phyloP scores from a whole-genome alignment of 2,113 vertebrate genomes.

The Odocoileus hemionus region DNA sequence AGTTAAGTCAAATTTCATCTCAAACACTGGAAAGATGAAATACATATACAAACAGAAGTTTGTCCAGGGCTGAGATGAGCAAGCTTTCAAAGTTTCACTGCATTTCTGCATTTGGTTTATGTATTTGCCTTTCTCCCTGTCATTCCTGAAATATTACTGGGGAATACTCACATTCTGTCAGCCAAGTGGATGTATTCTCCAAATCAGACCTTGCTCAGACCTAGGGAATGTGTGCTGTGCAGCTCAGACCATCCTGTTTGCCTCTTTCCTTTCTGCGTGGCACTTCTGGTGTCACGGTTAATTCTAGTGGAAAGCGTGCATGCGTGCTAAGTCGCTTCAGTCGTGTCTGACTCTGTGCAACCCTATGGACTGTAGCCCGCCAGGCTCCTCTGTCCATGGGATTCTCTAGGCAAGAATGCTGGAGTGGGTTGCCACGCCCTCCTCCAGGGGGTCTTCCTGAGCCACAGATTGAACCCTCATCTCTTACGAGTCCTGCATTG shows the following conservation, averaged over 20 bases:
- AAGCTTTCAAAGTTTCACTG: background rate
- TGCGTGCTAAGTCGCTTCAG: background rate
- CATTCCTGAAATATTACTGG: background rate
- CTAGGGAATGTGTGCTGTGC: background rate
- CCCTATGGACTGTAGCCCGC: background rate
- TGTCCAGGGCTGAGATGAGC: background rate
- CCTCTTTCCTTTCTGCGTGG: background rate
- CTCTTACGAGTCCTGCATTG: background rate
- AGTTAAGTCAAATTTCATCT: slow-evolving; percentile 7
- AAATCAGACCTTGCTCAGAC: background rate
- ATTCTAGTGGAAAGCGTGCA: background rate
- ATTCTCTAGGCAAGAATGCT: background rate
- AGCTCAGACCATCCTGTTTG: too few species aligned
- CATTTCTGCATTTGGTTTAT: background rate
- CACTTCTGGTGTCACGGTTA: background rate
- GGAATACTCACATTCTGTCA: background rate
- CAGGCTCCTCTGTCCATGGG: background rate
- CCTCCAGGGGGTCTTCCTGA: background rate
- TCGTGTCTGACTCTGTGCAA: background rate
- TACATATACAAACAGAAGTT: background rate
- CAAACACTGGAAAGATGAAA: background rate
- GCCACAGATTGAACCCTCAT: background rate
- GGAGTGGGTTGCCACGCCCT: background rate
- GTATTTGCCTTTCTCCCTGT: background rate
- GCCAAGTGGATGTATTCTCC: background rate